phyloP scores from a whole-genome alignment of 2,113 vertebrate species.

The Galbula dea region DNA sequence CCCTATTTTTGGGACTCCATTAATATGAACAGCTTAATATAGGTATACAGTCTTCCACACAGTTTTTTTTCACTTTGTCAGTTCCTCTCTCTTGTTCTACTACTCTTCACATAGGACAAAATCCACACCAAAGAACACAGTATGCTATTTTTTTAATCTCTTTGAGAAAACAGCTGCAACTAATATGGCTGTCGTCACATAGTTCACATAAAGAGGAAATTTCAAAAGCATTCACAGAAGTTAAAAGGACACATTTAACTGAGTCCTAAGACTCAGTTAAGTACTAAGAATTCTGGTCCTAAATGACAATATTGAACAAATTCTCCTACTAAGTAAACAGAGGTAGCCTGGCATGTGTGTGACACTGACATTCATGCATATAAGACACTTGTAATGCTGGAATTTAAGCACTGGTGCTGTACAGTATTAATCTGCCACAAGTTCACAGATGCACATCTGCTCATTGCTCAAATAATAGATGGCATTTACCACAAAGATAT shows the following conservation, averaged over 20 bases:
- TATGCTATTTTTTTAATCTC: background rate
- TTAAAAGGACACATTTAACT: background rate
- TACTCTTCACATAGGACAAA: background rate
- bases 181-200: background rate
- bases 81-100: background rate
- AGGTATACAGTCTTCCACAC: background rate
- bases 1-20: background rate
- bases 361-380: background rate
- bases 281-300: background rate
- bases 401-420: background rate
- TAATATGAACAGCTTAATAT: background rate
- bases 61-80: background rate
- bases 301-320: background rate
- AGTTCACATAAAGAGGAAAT: background rate
- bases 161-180: background rate
- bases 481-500: background rate
- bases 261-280: background rate
- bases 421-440: fast-evolving
- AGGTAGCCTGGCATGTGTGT: background rate
- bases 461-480: background rate
- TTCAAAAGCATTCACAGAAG: background rate
- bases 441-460: background rate
- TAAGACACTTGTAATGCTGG: background rate
- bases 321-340: background rate
- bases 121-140: background rate